Conservation (phyloP, 2,113 vertebrate species). For the Aldabrachelys gigantea region DNA sequence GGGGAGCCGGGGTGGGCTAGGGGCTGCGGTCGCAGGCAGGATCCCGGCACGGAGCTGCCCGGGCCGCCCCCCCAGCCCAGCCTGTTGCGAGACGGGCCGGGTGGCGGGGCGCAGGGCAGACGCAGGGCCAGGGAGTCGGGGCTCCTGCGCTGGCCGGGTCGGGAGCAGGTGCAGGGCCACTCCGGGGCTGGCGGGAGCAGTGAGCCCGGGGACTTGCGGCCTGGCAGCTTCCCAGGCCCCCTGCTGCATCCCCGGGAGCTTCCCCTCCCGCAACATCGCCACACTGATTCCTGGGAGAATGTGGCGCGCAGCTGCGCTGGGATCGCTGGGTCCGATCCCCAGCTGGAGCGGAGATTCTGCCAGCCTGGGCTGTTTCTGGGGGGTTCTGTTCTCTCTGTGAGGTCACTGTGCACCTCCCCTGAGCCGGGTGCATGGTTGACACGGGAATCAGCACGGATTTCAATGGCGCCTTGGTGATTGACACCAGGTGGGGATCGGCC, state of each 20-base stretch:
- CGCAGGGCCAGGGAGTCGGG: neutral
- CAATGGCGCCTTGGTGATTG: too few relatives aligned
- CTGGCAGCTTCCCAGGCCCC: constrained; percentile 24
- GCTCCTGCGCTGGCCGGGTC: neutral
- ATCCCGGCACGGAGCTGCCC: too few relatives aligned
- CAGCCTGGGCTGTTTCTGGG: too few relatives aligned
- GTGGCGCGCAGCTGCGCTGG: neutral
- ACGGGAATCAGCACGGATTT: too few relatives aligned
- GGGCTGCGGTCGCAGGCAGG: too few relatives aligned
- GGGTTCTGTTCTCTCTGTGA: too few relatives aligned
- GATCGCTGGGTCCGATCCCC: neutral
- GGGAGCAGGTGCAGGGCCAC: neutral
- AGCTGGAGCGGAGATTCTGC: neutral
- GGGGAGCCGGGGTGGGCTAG: neutral
- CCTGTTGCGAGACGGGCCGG: neutral
- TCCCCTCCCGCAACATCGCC: neutral
- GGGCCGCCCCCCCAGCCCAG: neutral
- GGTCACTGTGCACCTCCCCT: too few relatives aligned
- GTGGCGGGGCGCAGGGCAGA: neutral
- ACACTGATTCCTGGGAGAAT: too few relatives aligned
- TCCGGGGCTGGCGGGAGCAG: neutral
- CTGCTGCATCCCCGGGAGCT: neutral
- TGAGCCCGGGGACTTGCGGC: constrained; percentile 43
- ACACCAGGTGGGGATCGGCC: too few relatives aligned
- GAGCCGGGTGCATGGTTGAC: too few relatives aligned